Conservation (phyloP, 2,888 invertebrate species). For the Alloscopus bannaensis region DNA sequence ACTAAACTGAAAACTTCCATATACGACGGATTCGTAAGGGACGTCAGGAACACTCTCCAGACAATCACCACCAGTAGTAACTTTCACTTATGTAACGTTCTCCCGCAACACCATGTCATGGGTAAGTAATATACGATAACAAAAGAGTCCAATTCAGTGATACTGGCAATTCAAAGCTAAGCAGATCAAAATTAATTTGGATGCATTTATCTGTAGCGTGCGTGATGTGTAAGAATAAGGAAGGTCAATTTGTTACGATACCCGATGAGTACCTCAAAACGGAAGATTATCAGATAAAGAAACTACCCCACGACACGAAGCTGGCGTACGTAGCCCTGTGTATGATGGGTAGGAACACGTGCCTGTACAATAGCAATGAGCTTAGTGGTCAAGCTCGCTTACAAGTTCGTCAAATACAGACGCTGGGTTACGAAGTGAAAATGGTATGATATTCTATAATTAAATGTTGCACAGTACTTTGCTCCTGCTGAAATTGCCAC, state of each 20-base stretch:
- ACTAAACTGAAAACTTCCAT: slow-evolving; percentile 76
- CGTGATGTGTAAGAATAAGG: slow-evolving; percentile 79
- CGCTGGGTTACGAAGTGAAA: slow-evolving; percentile 66
- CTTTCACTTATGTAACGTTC: slow-evolving; percentile 79
- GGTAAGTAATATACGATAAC: slow-evolving; percentile 11
- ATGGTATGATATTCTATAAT: slow-evolving; percentile 51
- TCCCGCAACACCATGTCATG: slow-evolving; percentile 81
- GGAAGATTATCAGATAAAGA: slow-evolving; percentile 48
- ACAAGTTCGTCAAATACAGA: slow-evolving; percentile 61
- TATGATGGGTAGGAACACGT: slow-evolving; percentile 36
- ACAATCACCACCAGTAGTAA: too few species aligned
- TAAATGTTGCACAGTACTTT: too few species aligned
- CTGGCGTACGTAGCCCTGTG: slow-evolving; percentile 46
- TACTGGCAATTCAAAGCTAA: background rate
- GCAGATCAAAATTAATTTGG: background rate
- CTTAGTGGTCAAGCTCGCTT: slow-evolving; percentile 57
- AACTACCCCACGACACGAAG: slow-evolving; percentile 15
- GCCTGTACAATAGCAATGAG: slow-evolving; percentile 24
- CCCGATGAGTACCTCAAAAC: slow-evolving; percentile 74
- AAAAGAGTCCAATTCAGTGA: background rate
- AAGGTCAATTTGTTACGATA: slow-evolving; percentile 76
- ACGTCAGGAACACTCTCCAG: slow-evolving; percentile 78
- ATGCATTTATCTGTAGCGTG: slow-evolving; percentile 77
- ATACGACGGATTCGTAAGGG: slow-evolving; percentile 80
- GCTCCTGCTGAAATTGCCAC: too few species aligned